These are phyloP conservation scores for Clusia tigrina DNA, from an alignment of 2,888 invertebrate genomes.

Conservation along the genomic window DNA sequence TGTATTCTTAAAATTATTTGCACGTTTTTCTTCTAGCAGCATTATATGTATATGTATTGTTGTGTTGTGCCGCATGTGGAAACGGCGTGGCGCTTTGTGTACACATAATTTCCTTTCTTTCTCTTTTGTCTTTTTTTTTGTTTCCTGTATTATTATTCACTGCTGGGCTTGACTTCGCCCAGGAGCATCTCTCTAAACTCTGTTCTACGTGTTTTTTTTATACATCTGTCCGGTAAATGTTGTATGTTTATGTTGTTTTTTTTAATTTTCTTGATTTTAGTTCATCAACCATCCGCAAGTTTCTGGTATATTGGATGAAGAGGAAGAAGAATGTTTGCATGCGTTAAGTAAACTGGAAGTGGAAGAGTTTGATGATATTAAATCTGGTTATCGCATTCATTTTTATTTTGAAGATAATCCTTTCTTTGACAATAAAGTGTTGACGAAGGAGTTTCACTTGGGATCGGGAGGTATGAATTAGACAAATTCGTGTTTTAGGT, in stretches of 20 bases:
- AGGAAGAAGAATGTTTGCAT: slow-evolving; percentile 82
- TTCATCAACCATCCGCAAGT: slow-evolving; percentile 89
- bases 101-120: slow-evolving; percentile 34
- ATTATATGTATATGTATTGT: slow-evolving; percentile 36
- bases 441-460: slow-evolving; percentile 78
- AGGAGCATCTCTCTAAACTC: background rate
- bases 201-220: background rate
- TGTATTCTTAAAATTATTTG: slow-evolving; percentile 51
- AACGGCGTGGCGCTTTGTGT: slow-evolving; percentile 33
- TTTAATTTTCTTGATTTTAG: slow-evolving; percentile 37
- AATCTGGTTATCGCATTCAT: slow-evolving; percentile 81
- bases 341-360: slow-evolving; percentile 78
- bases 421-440: slow-evolving; percentile 80
- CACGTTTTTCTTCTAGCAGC: slow-evolving; percentile 42
- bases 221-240: background rate
- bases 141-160: background rate
- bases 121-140: slow-evolving; percentile 21
- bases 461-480: no score
- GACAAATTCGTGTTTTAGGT: slow-evolving; percentile 37
- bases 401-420: slow-evolving; percentile 83
- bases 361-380: slow-evolving; percentile 87
- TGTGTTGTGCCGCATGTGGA: slow-evolving; percentile 15
- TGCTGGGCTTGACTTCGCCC: background rate
- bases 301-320: slow-evolving; percentile 79
- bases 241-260: slow-evolving; percentile 2